phyloP scores from a whole-genome alignment of 2,888 invertebrate species.

The Tiliacea citrago region DNA sequence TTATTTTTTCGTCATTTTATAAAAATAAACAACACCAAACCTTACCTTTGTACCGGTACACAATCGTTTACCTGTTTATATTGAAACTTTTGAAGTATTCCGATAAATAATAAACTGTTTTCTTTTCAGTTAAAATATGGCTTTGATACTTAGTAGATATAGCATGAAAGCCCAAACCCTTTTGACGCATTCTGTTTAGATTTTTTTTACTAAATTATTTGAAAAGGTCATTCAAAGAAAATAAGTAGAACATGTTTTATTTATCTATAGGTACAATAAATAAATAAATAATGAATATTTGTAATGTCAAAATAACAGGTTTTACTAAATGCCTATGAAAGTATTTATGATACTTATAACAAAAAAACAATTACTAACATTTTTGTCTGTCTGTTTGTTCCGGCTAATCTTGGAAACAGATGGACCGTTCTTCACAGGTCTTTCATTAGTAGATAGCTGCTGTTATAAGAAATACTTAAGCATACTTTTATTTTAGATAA shows the following conservation, averaged over 20 bases:
- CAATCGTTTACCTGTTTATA: constrained; percentile 17
- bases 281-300: too few relatives aligned
- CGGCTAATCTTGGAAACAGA: too few relatives aligned
- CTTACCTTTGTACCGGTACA: constrained; percentile 2
- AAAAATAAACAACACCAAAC: neutral
- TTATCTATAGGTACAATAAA: neutral
- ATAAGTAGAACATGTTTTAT: neutral
- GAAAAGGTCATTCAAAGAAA: neutral
- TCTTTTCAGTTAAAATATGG: constrained; percentile 13
- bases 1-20: neutral
- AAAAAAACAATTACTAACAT: too few relatives aligned
- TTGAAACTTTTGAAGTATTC: constrained; percentile 24
- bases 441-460: too few relatives aligned
- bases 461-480: too few relatives aligned
- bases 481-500: too few relatives aligned
- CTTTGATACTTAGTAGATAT: too few relatives aligned
- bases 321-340: too few relatives aligned
- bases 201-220: neutral
- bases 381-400: too few relatives aligned
- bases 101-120: constrained; percentile 41
- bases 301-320: too few relatives aligned
- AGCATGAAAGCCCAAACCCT: neutral
- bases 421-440: too few relatives aligned
- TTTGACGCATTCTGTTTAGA: neutral
- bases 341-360: too few relatives aligned